phyloP scores from a whole-genome alignment of 1,140 invertebrate genomes.

The Chironomus tepperi region DNA sequence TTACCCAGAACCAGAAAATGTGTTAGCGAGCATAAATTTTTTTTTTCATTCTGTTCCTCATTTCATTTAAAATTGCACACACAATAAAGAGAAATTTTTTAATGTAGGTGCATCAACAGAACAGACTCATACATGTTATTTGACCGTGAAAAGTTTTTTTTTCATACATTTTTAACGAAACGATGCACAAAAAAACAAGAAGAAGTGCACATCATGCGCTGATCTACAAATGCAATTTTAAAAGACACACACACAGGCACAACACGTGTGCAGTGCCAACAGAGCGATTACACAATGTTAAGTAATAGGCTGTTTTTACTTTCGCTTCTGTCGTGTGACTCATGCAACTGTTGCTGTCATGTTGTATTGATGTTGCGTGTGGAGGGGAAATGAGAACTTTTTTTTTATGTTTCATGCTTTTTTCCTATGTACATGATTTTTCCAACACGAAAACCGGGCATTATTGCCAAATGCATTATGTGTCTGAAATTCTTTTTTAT shows the following conservation, averaged over 20 bases:
- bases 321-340: not conserved
- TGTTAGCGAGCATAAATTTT: conserved; percentile 11
- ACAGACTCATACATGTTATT: not conserved
- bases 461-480: no score
- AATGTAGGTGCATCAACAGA: not conserved
- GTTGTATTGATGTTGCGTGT: not conserved
- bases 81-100: not conserved
- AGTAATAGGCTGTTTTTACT: conserved; percentile 8
- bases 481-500: not conserved
- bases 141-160: conserved; percentile 10
- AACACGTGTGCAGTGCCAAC: not conserved
- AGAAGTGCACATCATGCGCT: no score
- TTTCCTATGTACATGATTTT: no score
- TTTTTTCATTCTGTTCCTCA: not conserved
- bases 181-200: no score
- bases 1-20: not conserved
- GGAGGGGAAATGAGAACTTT: not conserved
- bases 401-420: not conserved
- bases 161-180: no score
- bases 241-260: not conserved
- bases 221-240: no score
- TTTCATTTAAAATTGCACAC: no score
- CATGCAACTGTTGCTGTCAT: not conserved
- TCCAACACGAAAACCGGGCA: no score
- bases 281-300: conserved; percentile 2